Base-by-base conservation (phyloP, 2,797 vertebrate genomes). In the Buceros bicornis region DNA sequence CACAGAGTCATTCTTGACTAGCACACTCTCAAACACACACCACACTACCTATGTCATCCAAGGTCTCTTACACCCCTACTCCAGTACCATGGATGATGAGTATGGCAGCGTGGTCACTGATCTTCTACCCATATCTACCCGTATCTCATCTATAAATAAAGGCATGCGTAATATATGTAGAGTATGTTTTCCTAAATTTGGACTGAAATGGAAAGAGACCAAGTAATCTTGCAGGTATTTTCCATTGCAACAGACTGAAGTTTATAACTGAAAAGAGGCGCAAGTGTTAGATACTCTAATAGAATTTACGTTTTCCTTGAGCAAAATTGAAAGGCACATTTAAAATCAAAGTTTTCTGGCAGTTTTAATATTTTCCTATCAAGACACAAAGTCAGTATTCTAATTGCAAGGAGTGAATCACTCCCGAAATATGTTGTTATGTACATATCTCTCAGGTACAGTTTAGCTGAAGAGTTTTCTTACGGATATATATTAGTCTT, bases 391-490 rank as follows among this genome's bases (percentile, higher is more conserved):
- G 54, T 78, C 19, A 67, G 11, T 20, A 72, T 65, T 90, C 51
- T 67, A 90, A 89, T 11, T 81, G 18, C 10, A 70, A 76, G 10
- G 19, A 84, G 5, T 66, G 35, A 96, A 81, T 91, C n/a, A 79
- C 17, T 77, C 25, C 19, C 51, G 58, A 93, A 79, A 62, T 56
- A 82, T 53, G 62, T 78, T 65, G 54, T n/a, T 83, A 13, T 65
- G n/a, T 78, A 35, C 20, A 10, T 79, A 58, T 94, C n/a, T 92
- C 64, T 90, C 85, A 69, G 48, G 25, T 76, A 56, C 21, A 35
- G 50, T 91, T 90, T 83, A 48, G 19, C 61, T 81, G 69, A 69
- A 12, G 24, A 92, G 22, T 88, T 89, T 95, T 94, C 71, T 93
- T 80, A 40, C 40, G 47, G 37, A 96, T 95, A 93, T 70, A 80